These are phyloP conservation scores for Stegostoma tigrinum DNA, from an alignment of 2,113 vertebrate genomes.

Conservation along the genomic window DNA sequence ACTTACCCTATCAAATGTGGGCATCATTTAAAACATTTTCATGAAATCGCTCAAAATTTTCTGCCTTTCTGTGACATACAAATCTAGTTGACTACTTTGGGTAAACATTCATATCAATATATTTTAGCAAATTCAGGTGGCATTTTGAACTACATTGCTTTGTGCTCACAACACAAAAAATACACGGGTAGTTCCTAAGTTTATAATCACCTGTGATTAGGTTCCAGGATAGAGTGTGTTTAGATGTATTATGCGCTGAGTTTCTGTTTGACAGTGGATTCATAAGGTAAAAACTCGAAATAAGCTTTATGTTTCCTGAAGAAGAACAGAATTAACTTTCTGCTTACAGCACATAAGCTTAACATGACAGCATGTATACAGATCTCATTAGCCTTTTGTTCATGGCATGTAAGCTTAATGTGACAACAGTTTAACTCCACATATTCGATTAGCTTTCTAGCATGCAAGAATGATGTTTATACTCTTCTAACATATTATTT, in stretches of 20 bases:
- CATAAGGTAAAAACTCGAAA: neutral
- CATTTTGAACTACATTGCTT: neutral
- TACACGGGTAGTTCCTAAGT: neutral
- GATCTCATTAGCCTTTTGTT: neutral
- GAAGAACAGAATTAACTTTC: neutral
- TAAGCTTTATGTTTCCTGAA: neutral
- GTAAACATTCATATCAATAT: neutral
- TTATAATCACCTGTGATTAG: neutral
- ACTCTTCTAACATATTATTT: neutral
- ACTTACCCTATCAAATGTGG: neutral
- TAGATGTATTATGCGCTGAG: neutral
- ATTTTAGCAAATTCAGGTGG: neutral
- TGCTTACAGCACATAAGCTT: neutral
- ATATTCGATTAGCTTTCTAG: neutral
- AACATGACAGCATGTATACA: neutral
- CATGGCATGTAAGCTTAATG: neutral
- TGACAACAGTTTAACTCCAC: neutral
- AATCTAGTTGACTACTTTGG: neutral
- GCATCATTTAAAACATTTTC: neutral
- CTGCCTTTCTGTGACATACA: neutral
- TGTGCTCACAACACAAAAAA: neutral
- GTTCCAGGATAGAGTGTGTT: neutral
- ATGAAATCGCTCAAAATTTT: neutral
- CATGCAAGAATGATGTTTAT: neutral
- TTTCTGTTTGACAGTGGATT: neutral